Base-by-base conservation (phyloP, 2,113 vertebrate species). In the Limanda limanda region DNA sequence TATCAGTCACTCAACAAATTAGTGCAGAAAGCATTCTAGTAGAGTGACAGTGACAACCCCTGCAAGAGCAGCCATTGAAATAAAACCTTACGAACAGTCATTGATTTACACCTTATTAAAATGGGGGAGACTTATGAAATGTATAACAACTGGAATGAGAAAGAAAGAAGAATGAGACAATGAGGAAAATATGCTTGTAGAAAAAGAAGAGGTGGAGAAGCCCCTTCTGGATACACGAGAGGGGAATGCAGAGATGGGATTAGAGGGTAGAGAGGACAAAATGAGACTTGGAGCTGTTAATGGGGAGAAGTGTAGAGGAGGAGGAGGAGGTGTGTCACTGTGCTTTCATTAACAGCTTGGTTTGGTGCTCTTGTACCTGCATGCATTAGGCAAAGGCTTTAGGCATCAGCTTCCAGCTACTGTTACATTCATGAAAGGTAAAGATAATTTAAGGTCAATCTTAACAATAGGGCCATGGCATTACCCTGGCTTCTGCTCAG, bases 351-450 rank as follows among this genome's bases (percentile, higher is more conserved):
- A 80, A 68, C 25, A 25, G 7, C 51, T 52, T 20, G 4, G 51
- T 75, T 79, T 60, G 63, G 73, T 68, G 71, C 78, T 82, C 66
- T 83, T 71, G 48, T 60, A 64, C 81, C 75, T 76, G 81, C 69
- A 58, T 64, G 51, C 81, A 60, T 82, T 62, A 74, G 70, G 59
- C 37, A 24, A 10, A 69, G 25, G 58, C 79, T 74, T 73, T 76
- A 13, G 25, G 54, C 61, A n/a, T 68, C 37, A 55, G 52, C 76
- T 72, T 40, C 18, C 61, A 55, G 31, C 61, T 45, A 42, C 72
- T 62, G 56, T 64, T 59, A 65, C 67, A 35, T 66, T 63, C 25
- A 65, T 68, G 61, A 84, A 54, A 79, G 47, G 17, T 54, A 69
- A 59, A 79, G 40, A 9, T 55, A 74, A 35, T 67, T 82, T 64